A percentile compares a stretch with the other conserved stretches of the same genome.
Evolutionary conservation across 2,113 vertebrate genomes (phyloP).

Genomic region (Triplophysa rosa): DNA sequence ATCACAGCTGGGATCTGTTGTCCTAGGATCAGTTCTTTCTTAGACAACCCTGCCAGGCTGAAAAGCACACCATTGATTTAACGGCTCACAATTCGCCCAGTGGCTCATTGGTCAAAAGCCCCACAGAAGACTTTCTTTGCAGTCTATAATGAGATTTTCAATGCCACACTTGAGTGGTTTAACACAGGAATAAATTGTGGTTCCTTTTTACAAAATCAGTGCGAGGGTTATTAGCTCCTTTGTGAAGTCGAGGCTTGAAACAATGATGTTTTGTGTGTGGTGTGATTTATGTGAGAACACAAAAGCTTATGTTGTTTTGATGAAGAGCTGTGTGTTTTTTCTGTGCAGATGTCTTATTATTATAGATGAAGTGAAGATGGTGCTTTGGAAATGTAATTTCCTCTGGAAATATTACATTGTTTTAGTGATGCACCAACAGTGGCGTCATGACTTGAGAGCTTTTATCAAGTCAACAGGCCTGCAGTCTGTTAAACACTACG

Average conservation of each 20-base stretch:
- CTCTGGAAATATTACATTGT: constrained; percentile 38
- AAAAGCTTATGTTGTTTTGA: constrained; percentile 4
- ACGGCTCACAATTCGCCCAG: constrained; percentile 51
- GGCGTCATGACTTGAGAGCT: constrained; percentile 35
- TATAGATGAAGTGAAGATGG: constrained; percentile 37
- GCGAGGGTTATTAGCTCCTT: not conserved
- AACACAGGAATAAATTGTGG: constrained; percentile 47
- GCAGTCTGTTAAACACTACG: not conserved
- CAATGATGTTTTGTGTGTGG: not conserved
- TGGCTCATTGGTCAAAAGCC: constrained; percentile 54
- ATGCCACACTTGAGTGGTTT: constrained; percentile 52
- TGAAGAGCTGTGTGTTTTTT: constrained; percentile 23
- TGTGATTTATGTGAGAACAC: not conserved
- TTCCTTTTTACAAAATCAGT: constrained; percentile 34
- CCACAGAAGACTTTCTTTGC: constrained; percentile 40
- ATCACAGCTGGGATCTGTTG: constrained; percentile 27
- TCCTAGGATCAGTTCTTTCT: constrained; percentile 4
- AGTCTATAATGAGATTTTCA: constrained; percentile 58
- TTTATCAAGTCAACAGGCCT: constrained; percentile 25
- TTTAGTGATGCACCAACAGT: constrained; percentile 36
- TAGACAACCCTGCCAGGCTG: constrained; percentile 11
- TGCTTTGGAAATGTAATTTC: constrained; percentile 48
- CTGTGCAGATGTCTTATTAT: constrained; percentile 28
- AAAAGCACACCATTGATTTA: constrained; percentile 52
- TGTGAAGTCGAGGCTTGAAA: not conserved